Evolutionary conservation across 2,797 vertebrate genomes (phyloP), one percentile per base, ranked within the genome.

Genomic region (Melanotaenia trifasciata): DNA sequence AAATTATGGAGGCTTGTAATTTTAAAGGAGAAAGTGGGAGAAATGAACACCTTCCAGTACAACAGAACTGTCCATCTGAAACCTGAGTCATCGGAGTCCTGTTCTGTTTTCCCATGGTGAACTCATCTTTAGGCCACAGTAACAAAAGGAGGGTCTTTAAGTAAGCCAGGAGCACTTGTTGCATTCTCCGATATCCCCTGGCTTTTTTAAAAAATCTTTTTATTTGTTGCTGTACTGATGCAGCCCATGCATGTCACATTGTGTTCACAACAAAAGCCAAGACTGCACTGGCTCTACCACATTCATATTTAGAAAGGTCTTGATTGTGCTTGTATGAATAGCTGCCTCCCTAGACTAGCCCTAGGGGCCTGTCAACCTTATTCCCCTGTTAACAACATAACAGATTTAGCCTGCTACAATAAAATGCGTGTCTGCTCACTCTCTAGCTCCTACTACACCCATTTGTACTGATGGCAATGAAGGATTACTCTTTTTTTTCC

Each of bases 301-400:
- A 83, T 85, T 91, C 86, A 87, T 86, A 87, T 93, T 88, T 86
- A 78, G 76, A 92, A 88, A 88, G 89, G 87, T 83, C n/a, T 67
- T 63, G 74, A 88, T 91, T 89, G 87, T 89, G 82, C 81, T 78
- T 1, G 35, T 78, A 85, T 93, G 87, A 91, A 91, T 91, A 85
- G 88, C 75, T 20, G 70, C 43, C 77, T 87, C 58, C 36, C 24
- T 53, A 70, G 68, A 85, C 78, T 7, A n/a, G 70, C 90, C 86
- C 54, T 51, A 63, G 84, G 85, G 89, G 62, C 70, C 81, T 73
- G 87, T 90, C 88, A 84, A 67, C 81, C 88, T 87, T 86, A 67
- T 77, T 88, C 67, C 83, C 63, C 67, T 69, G 78, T 77, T 82
- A 78, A 86, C 78, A 87, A 76, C 78, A 57, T 72, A 68, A 88